Percentiles rank a stretch among this genome's conserved stretches.
These are phyloP conservation scores for Oryzias woworae DNA, from an alignment of 2,113 vertebrate genomes.

Conservation along the genomic window DNA sequence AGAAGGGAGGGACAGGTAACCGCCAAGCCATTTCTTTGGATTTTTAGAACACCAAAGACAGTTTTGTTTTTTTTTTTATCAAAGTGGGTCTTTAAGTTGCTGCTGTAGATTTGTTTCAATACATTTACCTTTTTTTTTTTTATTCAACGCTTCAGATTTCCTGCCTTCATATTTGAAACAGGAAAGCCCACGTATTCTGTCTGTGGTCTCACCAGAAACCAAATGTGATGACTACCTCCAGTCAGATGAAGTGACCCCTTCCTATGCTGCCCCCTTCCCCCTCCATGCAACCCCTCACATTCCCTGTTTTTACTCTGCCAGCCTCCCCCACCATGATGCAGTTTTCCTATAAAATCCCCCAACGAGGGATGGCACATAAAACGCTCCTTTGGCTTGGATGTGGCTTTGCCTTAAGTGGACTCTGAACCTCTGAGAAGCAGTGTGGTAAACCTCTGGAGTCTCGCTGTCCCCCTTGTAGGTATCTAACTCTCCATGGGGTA, in stretches of 20 bases:
- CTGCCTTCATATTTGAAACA: slow-evolving; percentile 55
- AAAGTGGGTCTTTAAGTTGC: too few species aligned
- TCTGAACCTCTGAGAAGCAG: slow-evolving; percentile 63
- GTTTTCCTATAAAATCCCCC: slow-evolving; percentile 69
- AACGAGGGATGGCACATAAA: slow-evolving; percentile 61
- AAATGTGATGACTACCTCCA: slow-evolving; percentile 54
- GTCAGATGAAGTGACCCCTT: slow-evolving; percentile 57
- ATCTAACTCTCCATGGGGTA: slow-evolving; percentile 69
- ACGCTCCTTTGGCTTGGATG: slow-evolving; percentile 61
- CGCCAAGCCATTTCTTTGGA: too few species aligned
- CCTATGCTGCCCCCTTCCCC: slow-evolving; percentile 45
- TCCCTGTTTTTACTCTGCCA: slow-evolving; percentile 26
- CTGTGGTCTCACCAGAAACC: slow-evolving; percentile 60
- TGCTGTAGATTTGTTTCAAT: too few species aligned
- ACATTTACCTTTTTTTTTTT: too few species aligned
- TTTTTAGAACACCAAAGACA: too few species aligned
- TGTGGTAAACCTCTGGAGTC: slow-evolving; percentile 73
- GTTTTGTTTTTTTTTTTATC: too few species aligned
- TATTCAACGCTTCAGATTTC: not conserved
- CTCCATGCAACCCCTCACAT: slow-evolving; percentile 25
- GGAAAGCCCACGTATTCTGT: slow-evolving; percentile 48
- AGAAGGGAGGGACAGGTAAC: too few species aligned
- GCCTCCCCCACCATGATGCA: slow-evolving; percentile 58
- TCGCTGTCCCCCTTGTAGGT: slow-evolving; percentile 68
- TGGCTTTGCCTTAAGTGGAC: slow-evolving; percentile 71